Base-by-base conservation (phyloP, 1,140 invertebrate species). In the Cotesia chilonis region DNA sequence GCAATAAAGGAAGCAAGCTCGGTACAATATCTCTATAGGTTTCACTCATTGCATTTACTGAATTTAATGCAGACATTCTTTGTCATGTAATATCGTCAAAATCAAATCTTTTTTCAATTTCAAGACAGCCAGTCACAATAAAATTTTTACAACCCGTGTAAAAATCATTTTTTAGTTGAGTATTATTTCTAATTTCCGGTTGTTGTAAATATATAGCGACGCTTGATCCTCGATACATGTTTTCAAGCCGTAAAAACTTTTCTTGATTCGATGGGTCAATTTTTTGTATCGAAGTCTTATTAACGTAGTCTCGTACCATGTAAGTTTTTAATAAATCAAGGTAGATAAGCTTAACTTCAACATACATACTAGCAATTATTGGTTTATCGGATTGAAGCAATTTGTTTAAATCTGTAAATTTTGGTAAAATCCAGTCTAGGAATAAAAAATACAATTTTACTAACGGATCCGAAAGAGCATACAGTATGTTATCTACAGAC, bases 31-130 rank as follows among this genome's bases (percentile, higher is more conserved):
- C 59, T 41, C 75, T 35, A 10, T 51, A 61, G 36, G 28, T 70
- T 47, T 36, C 28, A n/a, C 35, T 9, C 12, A 74, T 54, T 4
- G 72, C 72, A 36, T 72, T 69, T 14, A 61, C 6, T 9, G 66
- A 70, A 17, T 72, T 69, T 4, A 74, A 60, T 3, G 63, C 35
- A n/a, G 36, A 51, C 14, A 76, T 60, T 35, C 3, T 10, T 51
- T 64, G 47, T n/a, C 72, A 17, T 28, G 81, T 6, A n/a, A 37
- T 67, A 59, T 78, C 71, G 4, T 81, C 76, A 17, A 82, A 85
- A 75, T 85, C 79, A 66, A 77, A 61, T 7, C 67, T 47, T 17
- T 81, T 79, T 73, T 84, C 79, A 76, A 83, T 83, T 14, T 76
- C 73, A 68, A 78, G 79, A 60, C 77, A 78, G 1, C 80, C 79